Evolutionary conservation across 2,797 vertebrate genomes (phyloP).

Genomic region (Channa striata): DNA sequence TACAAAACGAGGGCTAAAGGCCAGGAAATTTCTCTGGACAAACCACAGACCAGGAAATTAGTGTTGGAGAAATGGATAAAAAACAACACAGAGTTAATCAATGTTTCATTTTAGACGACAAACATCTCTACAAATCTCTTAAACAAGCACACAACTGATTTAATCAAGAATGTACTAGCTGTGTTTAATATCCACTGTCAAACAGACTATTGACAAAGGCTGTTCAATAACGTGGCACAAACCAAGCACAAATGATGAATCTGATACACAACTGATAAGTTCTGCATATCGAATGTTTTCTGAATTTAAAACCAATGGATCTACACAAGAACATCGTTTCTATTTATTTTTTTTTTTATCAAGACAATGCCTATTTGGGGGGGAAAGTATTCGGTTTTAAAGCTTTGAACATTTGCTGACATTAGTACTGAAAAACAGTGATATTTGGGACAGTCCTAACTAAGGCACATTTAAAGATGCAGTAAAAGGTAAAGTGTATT

Average conservation of each 20-base stretch:
- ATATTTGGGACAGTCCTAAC: not conserved
- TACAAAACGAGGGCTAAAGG: constrained; percentile 27
- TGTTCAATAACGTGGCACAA: constrained; percentile 52
- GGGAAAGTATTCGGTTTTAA: too few relatives aligned
- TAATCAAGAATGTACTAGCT: constrained; percentile 5
- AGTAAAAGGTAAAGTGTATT: too few relatives aligned
- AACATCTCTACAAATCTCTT: constrained; percentile 37
- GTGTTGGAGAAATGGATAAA: constrained; percentile 26
- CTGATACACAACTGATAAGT: constrained; percentile 50
- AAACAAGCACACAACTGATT: constrained; percentile 32
- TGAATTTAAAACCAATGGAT: constrained; percentile 18
- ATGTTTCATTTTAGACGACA: constrained; percentile 47
- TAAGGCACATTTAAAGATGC: not conserved
- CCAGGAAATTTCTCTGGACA: constrained; percentile 37
- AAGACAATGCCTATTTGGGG: not conserved
- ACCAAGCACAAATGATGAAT: constrained; percentile 44
- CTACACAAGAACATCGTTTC: not conserved
- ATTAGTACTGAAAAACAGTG: too few relatives aligned
- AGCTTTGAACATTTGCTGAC: too few relatives aligned
- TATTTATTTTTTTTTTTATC: too few relatives aligned
- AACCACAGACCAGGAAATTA: constrained; percentile 58
- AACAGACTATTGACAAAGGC: constrained; percentile 32
- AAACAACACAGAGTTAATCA: constrained; percentile 50
- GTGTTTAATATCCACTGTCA: constrained; percentile 52
- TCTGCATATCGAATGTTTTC: constrained; percentile 28